Conservation (phyloP, 2,113 vertebrate genomes). For the Phyllopteryx taeniolatus region DNA sequence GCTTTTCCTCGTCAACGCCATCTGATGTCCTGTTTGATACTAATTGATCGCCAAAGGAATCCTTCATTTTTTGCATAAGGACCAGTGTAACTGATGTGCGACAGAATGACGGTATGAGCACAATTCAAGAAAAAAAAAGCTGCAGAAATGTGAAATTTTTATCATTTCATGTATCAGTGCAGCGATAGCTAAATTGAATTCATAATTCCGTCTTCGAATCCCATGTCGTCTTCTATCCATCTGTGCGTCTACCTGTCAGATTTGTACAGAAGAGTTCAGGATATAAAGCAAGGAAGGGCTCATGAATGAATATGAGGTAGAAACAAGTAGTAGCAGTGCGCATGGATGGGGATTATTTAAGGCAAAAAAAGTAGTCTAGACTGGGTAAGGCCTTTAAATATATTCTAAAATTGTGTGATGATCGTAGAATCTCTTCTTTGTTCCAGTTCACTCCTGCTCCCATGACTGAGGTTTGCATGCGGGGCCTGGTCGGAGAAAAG, state of each 20-base stretch:
- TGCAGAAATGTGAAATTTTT: constrained; percentile 32
- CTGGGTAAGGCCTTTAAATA: constrained; percentile 43
- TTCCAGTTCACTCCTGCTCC: constrained; percentile 39
- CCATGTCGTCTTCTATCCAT: constrained; percentile 7
- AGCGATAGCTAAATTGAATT: constrained; percentile 44
- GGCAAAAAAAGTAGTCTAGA: constrained; percentile 56
- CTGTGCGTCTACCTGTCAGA: constrained; percentile 18
- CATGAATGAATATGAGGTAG: constrained; percentile 59
- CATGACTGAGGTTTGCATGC: constrained; percentile 49
- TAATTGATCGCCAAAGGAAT: constrained; percentile 39
- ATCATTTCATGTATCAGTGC: constrained; percentile 11
- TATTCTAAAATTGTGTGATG: constrained; percentile 41
- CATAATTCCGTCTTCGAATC: constrained; percentile 44
- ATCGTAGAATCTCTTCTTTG: constrained; percentile 21
- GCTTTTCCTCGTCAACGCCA: constrained; percentile 27
- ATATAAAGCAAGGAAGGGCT: constrained; percentile 24
- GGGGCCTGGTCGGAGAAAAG: constrained; percentile 52
- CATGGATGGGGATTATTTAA: constrained; percentile 50
- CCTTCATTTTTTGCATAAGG: constrained; percentile 18
- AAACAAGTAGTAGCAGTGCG: constrained; percentile 47
- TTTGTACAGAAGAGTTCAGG: constrained; percentile 35
- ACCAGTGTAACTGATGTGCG: constrained; percentile 8
- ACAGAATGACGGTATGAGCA: constrained; percentile 56
- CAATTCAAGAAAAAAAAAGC: constrained; percentile 8
- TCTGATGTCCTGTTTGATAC: constrained; percentile 48